Conservation (phyloP, 2,888 invertebrate species). For the Nycteola revayana region DNA sequence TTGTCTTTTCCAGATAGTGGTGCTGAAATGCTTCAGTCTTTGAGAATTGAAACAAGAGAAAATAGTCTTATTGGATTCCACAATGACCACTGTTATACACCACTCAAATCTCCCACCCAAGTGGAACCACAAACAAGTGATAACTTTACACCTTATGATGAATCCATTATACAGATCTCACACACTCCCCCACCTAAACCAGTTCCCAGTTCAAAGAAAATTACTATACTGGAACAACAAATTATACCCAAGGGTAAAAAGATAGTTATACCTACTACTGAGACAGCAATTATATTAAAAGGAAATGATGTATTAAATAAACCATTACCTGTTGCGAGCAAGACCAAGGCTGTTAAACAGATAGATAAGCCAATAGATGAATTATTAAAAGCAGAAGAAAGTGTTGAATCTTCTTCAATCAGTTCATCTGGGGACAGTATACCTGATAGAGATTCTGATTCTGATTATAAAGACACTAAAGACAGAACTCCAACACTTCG, state of each 20-base stretch:
- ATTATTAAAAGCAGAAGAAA: conserved; percentile 69
- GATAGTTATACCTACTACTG: conserved; percentile 58
- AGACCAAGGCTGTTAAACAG: conserved; percentile 52
- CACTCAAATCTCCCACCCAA: conserved; percentile 85
- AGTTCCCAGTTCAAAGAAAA: conserved; percentile 69
- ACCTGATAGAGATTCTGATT: conserved; percentile 84
- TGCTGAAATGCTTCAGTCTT: conserved; percentile 75
- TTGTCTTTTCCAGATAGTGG: conserved; percentile 63
- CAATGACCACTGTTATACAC: conserved; percentile 92
- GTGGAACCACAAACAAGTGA: conserved; percentile 58
- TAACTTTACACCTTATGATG: conserved; percentile 56
- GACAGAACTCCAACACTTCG: conserved; percentile 54
- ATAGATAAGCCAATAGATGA: conserved; percentile 45
- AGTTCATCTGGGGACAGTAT: conserved; percentile 79
- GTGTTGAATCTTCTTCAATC: conserved; percentile 72
- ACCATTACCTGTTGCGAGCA: conserved; percentile 49
- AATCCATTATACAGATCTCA: conserved; percentile 70
- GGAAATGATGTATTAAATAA: conserved; percentile 67
- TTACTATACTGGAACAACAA: conserved; percentile 74
- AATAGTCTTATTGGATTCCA: conserved; percentile 84
- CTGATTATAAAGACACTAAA: conserved; percentile 79
- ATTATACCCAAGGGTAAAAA: conserved; percentile 78
- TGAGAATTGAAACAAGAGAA: conserved; percentile 74
- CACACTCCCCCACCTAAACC: conserved; percentile 71
- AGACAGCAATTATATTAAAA: conserved; percentile 60